Percentiles rank a stretch among this genome's conserved stretches.
These are phyloP conservation scores for Sylvilagus floridanus DNA, from an alignment of 2,797 vertebrate genomes.

Conservation along the genomic window DNA sequence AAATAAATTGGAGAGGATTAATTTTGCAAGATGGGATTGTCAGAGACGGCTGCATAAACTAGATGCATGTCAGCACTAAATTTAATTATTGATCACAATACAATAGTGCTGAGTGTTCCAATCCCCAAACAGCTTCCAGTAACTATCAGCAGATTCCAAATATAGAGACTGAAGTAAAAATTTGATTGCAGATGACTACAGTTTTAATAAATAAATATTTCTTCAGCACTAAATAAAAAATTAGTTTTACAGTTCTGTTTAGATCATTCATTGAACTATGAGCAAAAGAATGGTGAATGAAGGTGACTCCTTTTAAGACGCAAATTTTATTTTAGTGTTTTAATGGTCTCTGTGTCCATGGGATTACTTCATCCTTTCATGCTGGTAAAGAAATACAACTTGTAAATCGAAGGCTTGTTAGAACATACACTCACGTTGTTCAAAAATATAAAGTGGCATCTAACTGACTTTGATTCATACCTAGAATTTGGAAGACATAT, in stretches of 20 bases:
- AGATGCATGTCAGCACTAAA: slow-evolving; percentile 95
- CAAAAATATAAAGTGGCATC: slow-evolving; percentile 11
- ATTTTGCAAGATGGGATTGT: slow-evolving; percentile 92
- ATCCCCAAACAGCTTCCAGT: slow-evolving; percentile 91
- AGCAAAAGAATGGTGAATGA: slow-evolving; percentile 81
- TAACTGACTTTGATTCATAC: neutral
- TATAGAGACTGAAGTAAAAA: slow-evolving; percentile 87
- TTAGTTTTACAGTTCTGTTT: slow-evolving; percentile 86
- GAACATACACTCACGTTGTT: neutral
- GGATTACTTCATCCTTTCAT: slow-evolving; percentile 56
- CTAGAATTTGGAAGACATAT: neutral
- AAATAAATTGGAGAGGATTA: slow-evolving; percentile 92
- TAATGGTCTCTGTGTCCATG: slow-evolving; percentile 53
- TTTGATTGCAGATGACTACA: slow-evolving; percentile 88
- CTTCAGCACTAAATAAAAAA: slow-evolving; percentile 88
- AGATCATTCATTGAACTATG: slow-evolving; percentile 78
- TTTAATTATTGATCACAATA: slow-evolving; percentile 96
- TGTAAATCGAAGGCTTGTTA: slow-evolving; percentile 58
- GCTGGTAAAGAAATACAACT: slow-evolving; percentile 71
- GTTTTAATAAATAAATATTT: slow-evolving; percentile 91
- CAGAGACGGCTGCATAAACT: slow-evolving; percentile 90
- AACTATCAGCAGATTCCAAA: slow-evolving; percentile 94
- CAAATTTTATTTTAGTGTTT: slow-evolving; percentile 80
- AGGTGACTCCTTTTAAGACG: slow-evolving; percentile 73
- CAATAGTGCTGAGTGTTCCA: slow-evolving; percentile 95